Evolutionary conservation across 2,888 invertebrate genomes (phyloP).

Genomic region (Graphium colonna): DNA sequence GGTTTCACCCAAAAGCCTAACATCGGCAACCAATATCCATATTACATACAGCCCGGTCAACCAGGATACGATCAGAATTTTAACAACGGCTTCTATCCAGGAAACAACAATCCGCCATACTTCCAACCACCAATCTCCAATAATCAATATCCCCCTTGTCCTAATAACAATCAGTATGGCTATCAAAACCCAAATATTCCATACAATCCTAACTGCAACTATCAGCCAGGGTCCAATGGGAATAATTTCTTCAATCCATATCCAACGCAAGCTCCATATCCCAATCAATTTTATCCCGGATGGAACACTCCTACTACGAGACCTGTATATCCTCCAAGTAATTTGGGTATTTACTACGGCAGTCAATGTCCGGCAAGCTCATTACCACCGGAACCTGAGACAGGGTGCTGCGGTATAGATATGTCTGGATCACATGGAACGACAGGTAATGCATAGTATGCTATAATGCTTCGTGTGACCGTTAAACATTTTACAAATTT

Average conservation of each 20-base stretch:
- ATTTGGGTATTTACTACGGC: slow-evolving; percentile 13
- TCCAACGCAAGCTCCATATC: neutral
- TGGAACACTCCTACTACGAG: neutral
- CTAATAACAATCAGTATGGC: neutral
- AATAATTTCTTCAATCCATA: neutral
- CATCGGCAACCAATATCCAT: neutral
- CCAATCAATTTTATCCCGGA: neutral
- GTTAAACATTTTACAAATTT: too few species aligned
- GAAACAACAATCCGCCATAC: neutral
- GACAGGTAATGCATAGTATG: too few species aligned
- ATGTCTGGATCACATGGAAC: slow-evolving; percentile 50
- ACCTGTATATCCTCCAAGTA: neutral
- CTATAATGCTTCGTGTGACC: too few species aligned
- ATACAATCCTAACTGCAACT: slow-evolving; percentile 2
- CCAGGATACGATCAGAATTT: neutral
- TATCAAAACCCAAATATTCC: neutral
- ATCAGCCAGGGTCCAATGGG: neutral
- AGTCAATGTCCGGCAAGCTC: slow-evolving; percentile 50
- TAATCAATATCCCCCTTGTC: slow-evolving; percentile 3
- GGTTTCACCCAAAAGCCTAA: neutral
- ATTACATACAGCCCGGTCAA: neutral
- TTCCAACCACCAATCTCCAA: neutral
- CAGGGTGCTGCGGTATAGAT: slow-evolving; percentile 63
- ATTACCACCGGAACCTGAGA: slow-evolving; percentile 50
- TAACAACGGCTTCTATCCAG: neutral